Evolutionary conservation across 2,113 vertebrate species (phyloP).

Genomic region (Centrocercus urophasianus): DNA sequence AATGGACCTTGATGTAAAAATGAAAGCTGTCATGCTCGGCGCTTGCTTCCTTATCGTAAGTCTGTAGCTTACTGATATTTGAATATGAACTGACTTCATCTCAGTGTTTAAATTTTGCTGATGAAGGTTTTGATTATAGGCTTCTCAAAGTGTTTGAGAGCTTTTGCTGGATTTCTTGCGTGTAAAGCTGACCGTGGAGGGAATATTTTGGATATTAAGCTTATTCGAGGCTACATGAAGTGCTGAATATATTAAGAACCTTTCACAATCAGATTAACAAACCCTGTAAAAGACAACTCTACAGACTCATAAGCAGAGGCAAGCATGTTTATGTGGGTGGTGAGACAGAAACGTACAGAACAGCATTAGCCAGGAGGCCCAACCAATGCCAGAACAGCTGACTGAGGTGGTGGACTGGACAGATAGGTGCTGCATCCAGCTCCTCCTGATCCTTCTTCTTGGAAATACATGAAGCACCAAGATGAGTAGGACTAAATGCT

Average conservation of each 20-base stretch:
- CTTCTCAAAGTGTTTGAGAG: not conserved
- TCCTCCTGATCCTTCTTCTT: not conserved
- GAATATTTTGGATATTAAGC: not conserved
- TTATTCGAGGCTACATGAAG: not conserved
- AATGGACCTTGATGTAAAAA: conserved; percentile 90
- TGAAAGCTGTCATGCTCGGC: conserved; percentile 93
- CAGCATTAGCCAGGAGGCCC: not conserved
- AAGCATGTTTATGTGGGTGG: not conserved
- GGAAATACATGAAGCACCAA: not conserved
- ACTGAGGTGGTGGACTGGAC: not conserved
- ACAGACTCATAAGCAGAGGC: not conserved
- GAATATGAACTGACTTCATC: not conserved
- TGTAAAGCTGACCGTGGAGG: not conserved
- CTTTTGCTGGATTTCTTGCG: not conserved
- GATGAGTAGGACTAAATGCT: not conserved
- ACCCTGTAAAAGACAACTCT: not conserved
- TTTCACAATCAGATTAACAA: not conserved
- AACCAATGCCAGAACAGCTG: not conserved
- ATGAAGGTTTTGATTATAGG: not conserved
- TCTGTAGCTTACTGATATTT: not conserved
- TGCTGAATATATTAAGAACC: not conserved
- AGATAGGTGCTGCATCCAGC: not conserved
- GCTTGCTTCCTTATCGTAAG: conserved; percentile 96
- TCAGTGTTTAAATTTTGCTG: not conserved
- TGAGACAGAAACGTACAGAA: not conserved